Conservation (phyloP, 2,888 invertebrate species). For the Drosophila formosana region DNA sequence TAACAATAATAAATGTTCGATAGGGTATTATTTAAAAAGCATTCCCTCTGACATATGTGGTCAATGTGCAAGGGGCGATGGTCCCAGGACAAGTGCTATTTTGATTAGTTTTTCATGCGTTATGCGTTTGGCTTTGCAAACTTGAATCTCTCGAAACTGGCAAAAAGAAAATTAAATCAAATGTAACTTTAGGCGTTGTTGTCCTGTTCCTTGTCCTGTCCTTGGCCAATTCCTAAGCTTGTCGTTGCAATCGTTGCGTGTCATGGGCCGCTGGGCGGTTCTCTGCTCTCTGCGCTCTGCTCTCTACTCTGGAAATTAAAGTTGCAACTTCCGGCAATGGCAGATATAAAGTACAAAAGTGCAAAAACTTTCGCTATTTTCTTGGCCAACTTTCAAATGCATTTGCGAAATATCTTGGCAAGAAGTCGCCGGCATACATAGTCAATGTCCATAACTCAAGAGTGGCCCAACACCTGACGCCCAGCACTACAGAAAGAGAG, state of each 20-base stretch:
- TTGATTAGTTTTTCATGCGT: slow-evolving; percentile 73
- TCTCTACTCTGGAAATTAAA: slow-evolving; percentile 55
- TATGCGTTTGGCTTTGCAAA: slow-evolving; percentile 41
- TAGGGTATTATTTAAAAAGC: slow-evolving; percentile 15
- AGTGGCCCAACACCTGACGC: slow-evolving; percentile 31
- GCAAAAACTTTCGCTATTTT: slow-evolving; percentile 77
- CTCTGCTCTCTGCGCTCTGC: not conserved
- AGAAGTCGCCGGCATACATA: slow-evolving; percentile 39
- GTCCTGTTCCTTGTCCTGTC: slow-evolving; percentile 12
- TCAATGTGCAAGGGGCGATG: slow-evolving; percentile 22
- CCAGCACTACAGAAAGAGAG: not conserved
- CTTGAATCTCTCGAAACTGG: slow-evolving; percentile 29
- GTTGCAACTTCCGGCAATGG: slow-evolving; percentile 49
- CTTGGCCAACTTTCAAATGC: slow-evolving; percentile 76
- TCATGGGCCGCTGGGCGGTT: not conserved
- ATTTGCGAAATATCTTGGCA: slow-evolving; percentile 75
- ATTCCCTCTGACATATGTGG: slow-evolving; percentile 13
- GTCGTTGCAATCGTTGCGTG: slow-evolving; percentile 11
- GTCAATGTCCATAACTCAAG: slow-evolving; percentile 63
- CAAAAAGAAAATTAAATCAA: slow-evolving; percentile 59
- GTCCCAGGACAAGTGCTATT: slow-evolving; percentile 47
- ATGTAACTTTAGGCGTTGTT: slow-evolving; percentile 40
- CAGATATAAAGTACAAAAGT: slow-evolving; percentile 69
- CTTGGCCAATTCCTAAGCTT: slow-evolving; percentile 34
- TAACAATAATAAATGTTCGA: not conserved